Base-by-base conservation (phyloP, 1,140 invertebrate genomes). In the Bombus affinis region DNA sequence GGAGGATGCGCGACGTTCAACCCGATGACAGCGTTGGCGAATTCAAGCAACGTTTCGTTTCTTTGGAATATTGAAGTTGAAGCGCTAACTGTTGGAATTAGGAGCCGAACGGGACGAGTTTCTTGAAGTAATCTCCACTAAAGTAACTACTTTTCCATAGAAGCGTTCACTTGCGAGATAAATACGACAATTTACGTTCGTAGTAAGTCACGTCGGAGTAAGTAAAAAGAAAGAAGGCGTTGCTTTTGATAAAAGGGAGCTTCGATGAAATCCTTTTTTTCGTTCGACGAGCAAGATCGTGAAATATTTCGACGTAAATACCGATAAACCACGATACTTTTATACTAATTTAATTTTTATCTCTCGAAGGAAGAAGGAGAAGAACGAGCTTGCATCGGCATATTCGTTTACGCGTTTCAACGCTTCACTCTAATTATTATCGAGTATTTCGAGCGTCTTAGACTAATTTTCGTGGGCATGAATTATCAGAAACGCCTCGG, bases 401-500 rank as follows among this genome's bases (percentile, higher is more conserved):
- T 39, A 39, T 39, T 39, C 39, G 39, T 39, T 39, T 39, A 39
- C 39, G 39, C 39, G 39, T 39, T 10, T 57, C 6, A 25, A 57
- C 53, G 53, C 28, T 65, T 32, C 12, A 8, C 9, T 59, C 22
- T 2, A 25, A 1, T 68, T 53, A 70, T 68, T 75, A 42, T 42
- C 42, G 42, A 77, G 75, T 79, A 37, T 84, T 71, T 57, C 35
- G 35, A 78, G 78, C 2, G 2, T 13, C 71, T 83, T 59, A 62
- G 65, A 35, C 35, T 78, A 44, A 83, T 59, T 78, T 59, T 37
- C 35, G 15, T 22, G 44, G n/a, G 39, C 28, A 71, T 28, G 47
- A 79, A 59, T 84, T 59, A 57, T 44, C 39, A 25, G 42, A 72
- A 71, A n/a, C n/a, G n/a, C 22, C 25, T 12, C 0, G 39, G 39